These are phyloP conservation scores for Pasiphila rectangulata DNA, from an alignment of 2,888 invertebrate genomes.

Conservation along the genomic window DNA sequence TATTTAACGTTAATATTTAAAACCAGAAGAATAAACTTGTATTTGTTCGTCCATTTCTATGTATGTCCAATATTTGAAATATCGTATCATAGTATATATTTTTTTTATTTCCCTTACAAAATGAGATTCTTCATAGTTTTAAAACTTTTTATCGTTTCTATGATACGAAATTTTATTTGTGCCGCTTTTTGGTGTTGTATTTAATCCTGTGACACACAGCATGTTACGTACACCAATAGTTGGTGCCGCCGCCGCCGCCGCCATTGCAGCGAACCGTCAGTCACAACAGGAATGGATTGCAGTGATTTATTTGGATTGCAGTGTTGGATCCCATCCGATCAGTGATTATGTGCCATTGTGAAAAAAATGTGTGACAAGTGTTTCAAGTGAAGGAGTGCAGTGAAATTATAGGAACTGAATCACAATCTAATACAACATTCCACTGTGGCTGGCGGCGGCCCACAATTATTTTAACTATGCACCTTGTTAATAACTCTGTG, in stretches of 20 bases:
- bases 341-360: slow-evolving; percentile 64
- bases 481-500: slow-evolving; percentile 65
- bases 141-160: slow-evolving; percentile 5
- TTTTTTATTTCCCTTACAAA: background rate
- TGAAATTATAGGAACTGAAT: slow-evolving; percentile 34
- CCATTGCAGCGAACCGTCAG: slow-evolving; percentile 47
- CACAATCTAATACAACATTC: slow-evolving; percentile 16
- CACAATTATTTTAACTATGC: slow-evolving; percentile 52
- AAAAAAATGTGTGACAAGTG: slow-evolving; percentile 65
- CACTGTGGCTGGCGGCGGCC: slow-evolving; percentile 73
- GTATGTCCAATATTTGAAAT: slow-evolving; percentile 14
- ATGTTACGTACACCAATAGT: slow-evolving; percentile 33
- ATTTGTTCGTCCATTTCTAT: slow-evolving; percentile 20
- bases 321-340: slow-evolving; percentile 57
- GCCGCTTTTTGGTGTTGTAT: slow-evolving; percentile 31
- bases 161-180: slow-evolving; percentile 29
- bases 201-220: slow-evolving; percentile 34
- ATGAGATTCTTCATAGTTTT: no score
- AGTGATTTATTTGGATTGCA: slow-evolving; percentile 77
- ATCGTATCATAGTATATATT: slow-evolving; percentile 25
- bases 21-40: background rate
- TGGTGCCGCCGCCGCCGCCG: slow-evolving; percentile 76
- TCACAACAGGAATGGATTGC: slow-evolving; percentile 64
- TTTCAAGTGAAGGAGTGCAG: slow-evolving; percentile 58
- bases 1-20: no score